These are phyloP conservation scores for Anticlea derivata DNA, from an alignment of 2,888 invertebrate genomes.

Conservation along the genomic window DNA sequence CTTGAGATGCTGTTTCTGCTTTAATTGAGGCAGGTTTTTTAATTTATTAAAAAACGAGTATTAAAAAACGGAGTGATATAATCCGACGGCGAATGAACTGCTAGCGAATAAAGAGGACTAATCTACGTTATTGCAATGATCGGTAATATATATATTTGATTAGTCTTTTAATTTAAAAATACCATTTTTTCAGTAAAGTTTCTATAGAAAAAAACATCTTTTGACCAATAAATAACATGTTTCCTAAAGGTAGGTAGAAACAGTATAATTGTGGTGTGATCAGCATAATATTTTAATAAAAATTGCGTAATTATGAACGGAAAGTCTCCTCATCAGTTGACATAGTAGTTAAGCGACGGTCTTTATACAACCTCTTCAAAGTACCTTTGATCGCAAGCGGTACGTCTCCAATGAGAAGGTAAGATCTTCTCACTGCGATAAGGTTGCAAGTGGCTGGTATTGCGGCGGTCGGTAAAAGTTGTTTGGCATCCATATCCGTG, in stretches of 20 bases:
- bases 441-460: constrained; percentile 6
- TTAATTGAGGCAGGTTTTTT: constrained; percentile 11
- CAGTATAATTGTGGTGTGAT: no score
- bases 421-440: constrained; percentile 20
- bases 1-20: constrained; percentile 27
- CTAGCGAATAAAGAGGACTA: no score
- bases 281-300: constrained; percentile 10
- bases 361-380: constrained; percentile 12
- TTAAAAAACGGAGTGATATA: no score
- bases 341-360: not conserved
- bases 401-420: not conserved
- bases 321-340: constrained; percentile 16
- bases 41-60: not conserved
- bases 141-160: no score
- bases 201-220: no score
- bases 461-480: constrained; percentile 50
- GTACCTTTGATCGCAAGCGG: not conserved
- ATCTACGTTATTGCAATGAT: no score
- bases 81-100: no score
- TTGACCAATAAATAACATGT: no score
- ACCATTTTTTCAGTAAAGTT: no score
- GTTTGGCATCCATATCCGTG: constrained; percentile 41
- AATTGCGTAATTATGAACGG: constrained; percentile 12
- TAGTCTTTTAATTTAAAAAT: no score
- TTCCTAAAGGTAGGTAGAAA: no score